Evolutionary conservation across 1,140 invertebrate genomes (phyloP).

Genomic region (Acromyrmex charruanus): DNA sequence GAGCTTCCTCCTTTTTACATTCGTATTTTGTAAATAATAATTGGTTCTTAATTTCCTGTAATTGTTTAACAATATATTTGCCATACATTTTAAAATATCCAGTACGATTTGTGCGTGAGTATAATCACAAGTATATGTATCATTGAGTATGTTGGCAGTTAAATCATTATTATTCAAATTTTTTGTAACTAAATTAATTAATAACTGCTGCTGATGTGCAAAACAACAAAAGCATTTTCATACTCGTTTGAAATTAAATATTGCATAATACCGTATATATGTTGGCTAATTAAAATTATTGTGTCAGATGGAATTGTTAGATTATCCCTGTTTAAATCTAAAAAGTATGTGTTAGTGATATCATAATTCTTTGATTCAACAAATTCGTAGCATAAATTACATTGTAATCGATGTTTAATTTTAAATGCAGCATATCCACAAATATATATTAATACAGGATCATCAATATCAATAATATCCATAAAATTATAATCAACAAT

Average conservation of each 20-base stretch:
- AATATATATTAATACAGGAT: neutral
- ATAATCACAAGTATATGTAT: neutral
- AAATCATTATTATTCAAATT: neutral
- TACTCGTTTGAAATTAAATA: neutral
- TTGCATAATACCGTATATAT: conserved; percentile 1
- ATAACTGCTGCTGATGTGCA: neutral
- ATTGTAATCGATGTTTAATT: neutral
- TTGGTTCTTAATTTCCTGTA: conserved; percentile 1
- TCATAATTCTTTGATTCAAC: conserved; percentile 3
- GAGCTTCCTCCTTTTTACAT: neutral
- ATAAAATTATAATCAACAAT: neutral
- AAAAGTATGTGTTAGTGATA: neutral
- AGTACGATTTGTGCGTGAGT: neutral
- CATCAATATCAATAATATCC: neutral
- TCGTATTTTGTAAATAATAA: neutral
- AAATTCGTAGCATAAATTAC: neutral
- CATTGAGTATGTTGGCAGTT: neutral
- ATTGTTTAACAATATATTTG: neutral
- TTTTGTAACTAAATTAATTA: neutral
- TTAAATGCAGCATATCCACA: neutral
- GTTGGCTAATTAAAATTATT: neutral
- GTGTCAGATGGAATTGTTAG: neutral
- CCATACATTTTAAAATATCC: neutral
- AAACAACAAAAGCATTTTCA: neutral
- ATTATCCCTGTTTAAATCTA: neutral